Base-by-base conservation (phyloP, 1,140 invertebrate genomes). In the Drepana arcuata region DNA sequence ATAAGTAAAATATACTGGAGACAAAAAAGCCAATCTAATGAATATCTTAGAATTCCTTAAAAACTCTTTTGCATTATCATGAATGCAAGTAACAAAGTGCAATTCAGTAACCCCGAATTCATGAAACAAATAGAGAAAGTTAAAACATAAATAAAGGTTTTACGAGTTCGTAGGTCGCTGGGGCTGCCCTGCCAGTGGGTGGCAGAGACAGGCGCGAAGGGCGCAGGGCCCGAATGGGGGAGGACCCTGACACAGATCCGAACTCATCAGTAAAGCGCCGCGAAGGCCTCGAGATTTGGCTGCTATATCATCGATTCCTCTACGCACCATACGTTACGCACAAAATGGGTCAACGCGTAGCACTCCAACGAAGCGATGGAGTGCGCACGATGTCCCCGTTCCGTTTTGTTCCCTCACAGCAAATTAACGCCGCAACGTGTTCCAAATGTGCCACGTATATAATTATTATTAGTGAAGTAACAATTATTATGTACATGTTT, bases 231-330 rank as follows among this genome's bases (percentile, higher is more conserved):
- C 48, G 57, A 28, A 46, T 49, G 61, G 61, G 61, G 68, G 71
- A 63, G 74, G 66, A 74, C 74, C 74, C 72, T 82, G 78, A 82
- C 78, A 82, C 67, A 75, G 73, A 79, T 82, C 69, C 62, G 48
- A 50, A 64, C 56, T 63, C 69, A 73, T 78, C 67, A 69, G 64
- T 61, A 58, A 61, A 66, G 54, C 63, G 59, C 46, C 38, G 53
- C 48, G 47, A 60, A 67, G 66, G 56, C 73, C 72, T 72, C 73
- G 62, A 69, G 59, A 69, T 74, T 78, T 64, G 68, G 62, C 47
- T 68, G 63, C 55, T 69, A 68, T 61, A 60, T 66, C 71, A 78
- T 74, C 63, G 69, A 80, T 77, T 75, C 67, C 55, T 69, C 46
- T 38, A 48, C 61, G 54, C 61, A 63, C 61, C 64, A 66, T 61